These are phyloP conservation scores for Mormyrus lacerda DNA, from an alignment of 2,113 vertebrate species.

Conservation along the genomic window DNA sequence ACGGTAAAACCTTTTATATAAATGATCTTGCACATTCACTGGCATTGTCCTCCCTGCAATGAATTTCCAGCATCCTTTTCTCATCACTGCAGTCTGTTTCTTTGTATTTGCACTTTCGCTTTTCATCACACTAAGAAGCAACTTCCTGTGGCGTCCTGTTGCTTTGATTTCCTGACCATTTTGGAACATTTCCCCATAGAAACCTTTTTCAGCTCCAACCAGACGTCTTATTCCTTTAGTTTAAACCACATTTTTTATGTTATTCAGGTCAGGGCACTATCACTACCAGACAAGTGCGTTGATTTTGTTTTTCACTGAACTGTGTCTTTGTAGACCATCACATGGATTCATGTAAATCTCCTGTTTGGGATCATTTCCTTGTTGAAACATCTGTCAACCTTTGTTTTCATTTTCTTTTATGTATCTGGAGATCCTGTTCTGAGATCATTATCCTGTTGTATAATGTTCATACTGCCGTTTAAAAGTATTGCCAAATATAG, in stretches of 20 bases:
- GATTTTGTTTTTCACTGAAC: neutral
- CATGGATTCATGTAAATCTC: neutral
- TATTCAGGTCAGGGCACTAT: neutral
- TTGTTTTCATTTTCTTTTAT: neutral
- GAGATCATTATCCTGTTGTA: neutral
- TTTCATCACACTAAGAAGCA: neutral
- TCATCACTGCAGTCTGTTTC: neutral
- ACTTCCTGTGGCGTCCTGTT: neutral
- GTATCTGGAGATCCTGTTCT: neutral
- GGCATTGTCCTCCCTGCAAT: neutral
- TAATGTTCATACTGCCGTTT: neutral
- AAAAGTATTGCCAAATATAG: neutral
- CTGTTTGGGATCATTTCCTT: neutral
- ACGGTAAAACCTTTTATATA: neutral
- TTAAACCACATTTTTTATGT: neutral
- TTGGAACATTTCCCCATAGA: neutral
- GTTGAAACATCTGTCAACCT: neutral
- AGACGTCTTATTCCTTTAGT: neutral
- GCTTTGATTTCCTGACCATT: neutral
- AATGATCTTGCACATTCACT: neutral
- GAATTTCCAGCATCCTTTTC: neutral
- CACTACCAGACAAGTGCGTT: neutral
- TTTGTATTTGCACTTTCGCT: neutral
- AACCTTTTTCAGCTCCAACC: neutral
- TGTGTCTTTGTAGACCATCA: neutral